Evolutionary conservation across 2,888 invertebrate genomes (phyloP).

Genomic region (Smittia aterrima): DNA sequence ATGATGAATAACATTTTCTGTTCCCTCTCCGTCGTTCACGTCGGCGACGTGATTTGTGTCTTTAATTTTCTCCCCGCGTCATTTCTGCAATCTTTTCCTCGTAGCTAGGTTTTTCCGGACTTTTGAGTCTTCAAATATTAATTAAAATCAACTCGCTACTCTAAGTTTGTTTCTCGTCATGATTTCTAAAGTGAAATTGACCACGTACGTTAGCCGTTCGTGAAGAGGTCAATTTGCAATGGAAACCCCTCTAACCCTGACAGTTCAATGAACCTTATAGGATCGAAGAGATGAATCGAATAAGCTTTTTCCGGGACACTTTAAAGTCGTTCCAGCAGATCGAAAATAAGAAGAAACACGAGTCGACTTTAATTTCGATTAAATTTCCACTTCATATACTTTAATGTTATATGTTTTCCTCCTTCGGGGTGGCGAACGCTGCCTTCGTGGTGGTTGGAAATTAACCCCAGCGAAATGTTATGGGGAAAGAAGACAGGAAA

Average conservation of each 20-base stretch:
- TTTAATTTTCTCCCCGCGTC: not conserved
- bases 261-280: constrained; percentile 2
- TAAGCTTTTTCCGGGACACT: not conserved
- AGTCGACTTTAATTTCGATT: constrained; percentile 11
- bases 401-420: constrained; percentile 29
- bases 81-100: not conserved
- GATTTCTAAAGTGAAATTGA: no score
- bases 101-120: no score
- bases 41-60: constrained; percentile 3
- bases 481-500: constrained; percentile 15
- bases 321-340: not conserved
- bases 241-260: not conserved
- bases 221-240: no score
- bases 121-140: no score
- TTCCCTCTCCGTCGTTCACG: not conserved
- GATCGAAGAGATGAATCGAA: not conserved
- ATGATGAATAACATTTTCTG: not conserved
- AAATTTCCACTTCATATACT: constrained; percentile 33
- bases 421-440: not conserved
- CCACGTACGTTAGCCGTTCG: no score
- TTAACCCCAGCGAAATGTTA: not conserved
- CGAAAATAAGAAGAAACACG: not conserved
- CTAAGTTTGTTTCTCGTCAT: no score
- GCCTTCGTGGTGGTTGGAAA: not conserved
- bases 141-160: no score